phyloP scores from a whole-genome alignment of 2,888 invertebrate genomes.

The Epinotia bilunana region DNA sequence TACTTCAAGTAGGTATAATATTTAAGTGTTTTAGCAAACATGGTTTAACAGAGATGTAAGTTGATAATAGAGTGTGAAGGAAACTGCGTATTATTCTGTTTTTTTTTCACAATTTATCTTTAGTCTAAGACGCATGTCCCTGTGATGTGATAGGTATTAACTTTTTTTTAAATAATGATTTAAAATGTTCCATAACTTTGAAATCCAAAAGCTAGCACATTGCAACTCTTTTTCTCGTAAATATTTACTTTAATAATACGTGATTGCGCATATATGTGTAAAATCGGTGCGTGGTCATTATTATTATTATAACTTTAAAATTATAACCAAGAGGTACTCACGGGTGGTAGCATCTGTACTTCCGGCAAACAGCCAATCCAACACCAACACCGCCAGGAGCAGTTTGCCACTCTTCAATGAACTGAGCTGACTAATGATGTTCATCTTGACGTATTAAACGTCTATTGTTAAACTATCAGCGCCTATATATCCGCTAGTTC shows the following conservation, averaged over 20 bases:
- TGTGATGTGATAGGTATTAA: too few species aligned
- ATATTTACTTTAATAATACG: too few species aligned
- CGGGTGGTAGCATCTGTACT: conserved; percentile 73
- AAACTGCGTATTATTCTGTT: too few species aligned
- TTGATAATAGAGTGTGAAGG: too few species aligned
- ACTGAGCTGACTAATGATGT: conserved; percentile 55
- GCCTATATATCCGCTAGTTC: background rate
- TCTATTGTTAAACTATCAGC: background rate
- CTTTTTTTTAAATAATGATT: background rate
- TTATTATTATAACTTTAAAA: background rate
- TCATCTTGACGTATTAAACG: conserved; percentile 51
- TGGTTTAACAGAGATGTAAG: background rate
- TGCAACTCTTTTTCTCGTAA: background rate
- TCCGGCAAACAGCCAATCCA: conserved; percentile 74
- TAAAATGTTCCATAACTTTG: background rate
- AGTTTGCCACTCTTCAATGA: conserved; percentile 65
- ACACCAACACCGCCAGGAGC: conserved; percentile 66
- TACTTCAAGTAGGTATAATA: background rate
- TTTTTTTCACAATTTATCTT: too few species aligned
- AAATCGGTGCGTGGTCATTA: too few species aligned
- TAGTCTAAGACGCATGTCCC: too few species aligned
- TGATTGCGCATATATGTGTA: too few species aligned
- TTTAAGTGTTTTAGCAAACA: background rate
- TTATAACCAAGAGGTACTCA: conserved; percentile 61
- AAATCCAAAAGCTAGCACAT: background rate